A percentile compares a stretch with the other conserved stretches of the same genome.
Evolutionary conservation across 2,797 vertebrate species (phyloP).

Genomic region (Gastrophryne carolinensis): DNA sequence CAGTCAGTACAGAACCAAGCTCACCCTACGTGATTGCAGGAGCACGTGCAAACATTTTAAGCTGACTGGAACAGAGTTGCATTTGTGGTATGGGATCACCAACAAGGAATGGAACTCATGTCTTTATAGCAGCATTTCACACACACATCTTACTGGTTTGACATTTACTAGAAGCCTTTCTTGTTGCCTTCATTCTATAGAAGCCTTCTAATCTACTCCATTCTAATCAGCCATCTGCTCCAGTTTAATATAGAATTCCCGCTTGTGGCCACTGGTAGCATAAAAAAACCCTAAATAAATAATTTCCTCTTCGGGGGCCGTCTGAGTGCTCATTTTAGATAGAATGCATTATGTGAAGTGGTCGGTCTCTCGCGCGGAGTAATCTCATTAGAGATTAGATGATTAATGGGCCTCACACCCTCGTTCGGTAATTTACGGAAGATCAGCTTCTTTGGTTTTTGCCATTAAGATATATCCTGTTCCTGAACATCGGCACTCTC

Average conservation of each 20-base stretch:
- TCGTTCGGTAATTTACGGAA: constrained; percentile 32
- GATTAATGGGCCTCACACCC: constrained; percentile 45
- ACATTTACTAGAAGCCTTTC: background rate
- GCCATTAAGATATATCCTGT: constrained; percentile 24
- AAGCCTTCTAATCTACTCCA: background rate
- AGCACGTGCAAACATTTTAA: too few relatives aligned
- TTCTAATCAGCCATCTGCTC: background rate
- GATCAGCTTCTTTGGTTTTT: constrained; percentile 8
- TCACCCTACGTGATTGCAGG: too few relatives aligned
- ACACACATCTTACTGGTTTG: background rate
- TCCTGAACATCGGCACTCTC: constrained; percentile 1
- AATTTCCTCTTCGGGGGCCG: constrained; percentile 30
- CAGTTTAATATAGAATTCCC: constrained; percentile 23
- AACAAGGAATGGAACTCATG: too few relatives aligned
- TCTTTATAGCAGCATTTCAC: too few relatives aligned
- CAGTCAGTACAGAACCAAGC: background rate
- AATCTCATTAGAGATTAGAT: constrained; percentile 47
- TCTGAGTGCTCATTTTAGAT: constrained; percentile 49
- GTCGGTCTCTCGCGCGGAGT: constrained; percentile 29
- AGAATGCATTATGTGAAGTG: constrained; percentile 46
- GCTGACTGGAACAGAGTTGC: too few relatives aligned
- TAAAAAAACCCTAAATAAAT: constrained; percentile 36
- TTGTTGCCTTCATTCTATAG: background rate
- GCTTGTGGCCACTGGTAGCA: constrained; percentile 5
- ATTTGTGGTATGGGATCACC: too few relatives aligned